Evolutionary conservation across 2,888 invertebrate species (phyloP).

Genomic region (Drosophila merina): DNA sequence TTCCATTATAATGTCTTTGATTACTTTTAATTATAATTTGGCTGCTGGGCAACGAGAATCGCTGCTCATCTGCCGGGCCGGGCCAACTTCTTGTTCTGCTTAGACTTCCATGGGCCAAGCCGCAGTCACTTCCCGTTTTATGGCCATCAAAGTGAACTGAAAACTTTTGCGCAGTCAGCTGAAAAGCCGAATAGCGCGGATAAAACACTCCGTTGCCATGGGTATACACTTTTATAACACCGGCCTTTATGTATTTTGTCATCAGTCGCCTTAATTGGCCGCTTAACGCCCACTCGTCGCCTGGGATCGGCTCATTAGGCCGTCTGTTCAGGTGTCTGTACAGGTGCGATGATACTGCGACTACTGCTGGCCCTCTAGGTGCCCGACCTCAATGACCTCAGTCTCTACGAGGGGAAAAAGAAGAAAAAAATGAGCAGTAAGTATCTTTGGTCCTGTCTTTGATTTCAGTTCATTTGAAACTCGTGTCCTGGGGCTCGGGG

Average conservation of each 20-base stretch:
- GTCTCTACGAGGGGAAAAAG: background rate
- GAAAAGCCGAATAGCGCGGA: constrained; percentile 25
- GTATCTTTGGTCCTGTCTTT: constrained; percentile 12
- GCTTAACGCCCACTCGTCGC: constrained; percentile 53
- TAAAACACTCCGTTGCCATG: constrained; percentile 37
- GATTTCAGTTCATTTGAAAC: constrained; percentile 37
- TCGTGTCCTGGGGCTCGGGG: constrained; percentile 11
- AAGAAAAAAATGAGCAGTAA: background rate
- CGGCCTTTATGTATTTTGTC: constrained; percentile 45
- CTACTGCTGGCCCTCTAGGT: constrained; percentile 4
- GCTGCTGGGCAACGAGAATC: constrained; percentile 67
- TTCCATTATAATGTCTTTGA: constrained; percentile 73
- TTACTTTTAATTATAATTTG: constrained; percentile 76
- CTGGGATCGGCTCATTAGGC: constrained; percentile 43
- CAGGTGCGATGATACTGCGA: background rate
- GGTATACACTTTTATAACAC: constrained; percentile 32
- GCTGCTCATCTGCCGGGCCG: constrained; percentile 31
- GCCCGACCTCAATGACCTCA: constrained; percentile 14
- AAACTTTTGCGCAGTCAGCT: constrained; percentile 69
- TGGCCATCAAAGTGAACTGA: constrained; percentile 48
- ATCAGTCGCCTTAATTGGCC: constrained; percentile 64
- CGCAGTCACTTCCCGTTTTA: constrained; percentile 19
- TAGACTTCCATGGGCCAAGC: background rate
- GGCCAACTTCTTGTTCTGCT: background rate
- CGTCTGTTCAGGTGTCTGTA: constrained; percentile 1